These are phyloP conservation scores for Pachyseris speciosa DNA, from an alignment of 64 coral and sea anemone species.

Conservation along the genomic window DNA sequence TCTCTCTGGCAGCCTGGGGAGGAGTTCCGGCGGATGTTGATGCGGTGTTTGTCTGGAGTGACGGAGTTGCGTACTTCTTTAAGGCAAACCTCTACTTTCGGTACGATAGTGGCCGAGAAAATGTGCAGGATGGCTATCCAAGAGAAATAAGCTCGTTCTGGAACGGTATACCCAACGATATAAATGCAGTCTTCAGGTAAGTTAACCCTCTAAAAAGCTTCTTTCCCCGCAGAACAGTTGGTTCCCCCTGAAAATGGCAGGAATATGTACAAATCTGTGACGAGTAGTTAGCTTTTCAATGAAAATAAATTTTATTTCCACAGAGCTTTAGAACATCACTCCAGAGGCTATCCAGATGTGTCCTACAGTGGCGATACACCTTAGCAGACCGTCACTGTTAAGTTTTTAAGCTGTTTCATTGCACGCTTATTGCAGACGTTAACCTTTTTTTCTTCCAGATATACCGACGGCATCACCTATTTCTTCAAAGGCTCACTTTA, in stretches of 20 bases:
- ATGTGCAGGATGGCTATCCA: slow-evolving; percentile 69
- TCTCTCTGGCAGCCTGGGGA: slow-evolving; percentile 61
- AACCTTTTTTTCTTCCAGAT: slow-evolving; percentile 27
- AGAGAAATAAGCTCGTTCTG: slow-evolving; percentile 76
- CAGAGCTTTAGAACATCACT: too few species aligned
- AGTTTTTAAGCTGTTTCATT: too few species aligned
- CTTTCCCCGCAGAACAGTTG: not conserved
- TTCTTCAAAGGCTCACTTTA: slow-evolving; percentile 90
- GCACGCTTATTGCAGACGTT: not conserved
- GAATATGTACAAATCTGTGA: too few species aligned
- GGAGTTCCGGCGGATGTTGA: slow-evolving; percentile 76
- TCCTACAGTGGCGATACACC: too few species aligned
- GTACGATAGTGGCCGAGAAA: slow-evolving; percentile 62
- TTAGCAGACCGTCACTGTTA: too few species aligned
- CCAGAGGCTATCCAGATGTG: too few species aligned
- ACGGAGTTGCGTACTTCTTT: slow-evolving; percentile 80
- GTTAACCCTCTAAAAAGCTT: not conserved
- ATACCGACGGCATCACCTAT: slow-evolving; percentile 81
- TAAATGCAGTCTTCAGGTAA: slow-evolving; percentile 95
- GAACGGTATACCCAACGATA: slow-evolving; percentile 76
- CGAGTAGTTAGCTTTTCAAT: too few species aligned
- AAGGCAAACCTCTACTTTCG: slow-evolving; percentile 65
- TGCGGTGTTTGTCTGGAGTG: slow-evolving; percentile 83
- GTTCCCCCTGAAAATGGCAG: too few species aligned
- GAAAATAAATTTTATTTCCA: too few species aligned